Conservation (phyloP, 2,113 vertebrate genomes). For the Oostethus manadensis region DNA sequence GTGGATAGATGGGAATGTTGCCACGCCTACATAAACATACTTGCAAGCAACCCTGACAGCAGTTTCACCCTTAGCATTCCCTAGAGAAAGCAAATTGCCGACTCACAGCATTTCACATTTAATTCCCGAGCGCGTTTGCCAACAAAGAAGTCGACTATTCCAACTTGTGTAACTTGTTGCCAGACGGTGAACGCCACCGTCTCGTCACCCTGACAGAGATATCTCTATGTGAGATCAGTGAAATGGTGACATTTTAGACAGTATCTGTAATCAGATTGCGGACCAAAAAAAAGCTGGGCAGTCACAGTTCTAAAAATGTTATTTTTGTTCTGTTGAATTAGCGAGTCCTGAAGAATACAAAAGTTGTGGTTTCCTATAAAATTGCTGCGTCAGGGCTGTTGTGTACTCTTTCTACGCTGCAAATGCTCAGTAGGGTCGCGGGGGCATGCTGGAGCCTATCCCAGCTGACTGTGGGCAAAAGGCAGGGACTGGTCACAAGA, state of each 20-base stretch:
- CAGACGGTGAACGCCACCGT: neutral
- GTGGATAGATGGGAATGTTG: neutral
- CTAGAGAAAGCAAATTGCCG: conserved; percentile 14
- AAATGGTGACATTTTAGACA: neutral
- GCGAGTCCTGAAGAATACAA: no score
- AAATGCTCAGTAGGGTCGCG: no score
- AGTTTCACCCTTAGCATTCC: conserved; percentile 1
- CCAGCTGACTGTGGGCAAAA: no score
- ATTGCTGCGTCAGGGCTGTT: no score
- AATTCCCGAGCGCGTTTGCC: conserved; percentile 28
- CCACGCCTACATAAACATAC: neutral
- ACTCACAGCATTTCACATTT: conserved; percentile 18
- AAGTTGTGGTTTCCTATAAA: no score
- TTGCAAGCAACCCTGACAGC: neutral
- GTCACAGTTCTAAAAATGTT: no score
- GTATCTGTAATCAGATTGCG: no score
- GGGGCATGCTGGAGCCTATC: no score
- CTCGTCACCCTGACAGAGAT: neutral
- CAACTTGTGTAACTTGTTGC: neutral
- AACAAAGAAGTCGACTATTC: neutral
- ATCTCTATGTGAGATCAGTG: neutral
- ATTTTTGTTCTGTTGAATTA: no score
- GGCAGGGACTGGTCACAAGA: no score
- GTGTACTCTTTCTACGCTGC: no score
- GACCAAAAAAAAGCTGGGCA: no score